These are phyloP conservation scores for Epinephelus malabaricus DNA, from an alignment of 2,797 vertebrate genomes.

Conservation along the genomic window DNA sequence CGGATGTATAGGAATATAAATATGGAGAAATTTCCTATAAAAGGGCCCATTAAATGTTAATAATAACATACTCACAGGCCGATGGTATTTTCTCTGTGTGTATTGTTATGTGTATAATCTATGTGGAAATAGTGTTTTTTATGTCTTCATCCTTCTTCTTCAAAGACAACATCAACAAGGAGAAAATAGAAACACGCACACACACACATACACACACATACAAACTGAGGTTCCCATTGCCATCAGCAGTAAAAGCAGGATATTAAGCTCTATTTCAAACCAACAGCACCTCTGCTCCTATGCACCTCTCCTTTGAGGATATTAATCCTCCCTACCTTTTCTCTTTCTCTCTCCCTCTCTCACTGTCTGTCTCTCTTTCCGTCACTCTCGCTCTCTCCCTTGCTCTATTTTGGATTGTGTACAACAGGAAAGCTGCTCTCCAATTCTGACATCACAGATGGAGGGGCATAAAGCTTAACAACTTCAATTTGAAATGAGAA, in stretches of 20 bases:
- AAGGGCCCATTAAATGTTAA: conserved; percentile 13
- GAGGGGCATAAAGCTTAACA: conserved; percentile 58
- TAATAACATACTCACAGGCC: conserved; percentile 9
- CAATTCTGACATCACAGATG: conserved; percentile 58
- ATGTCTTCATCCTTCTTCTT: conserved; percentile 45
- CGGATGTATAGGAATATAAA: background rate
- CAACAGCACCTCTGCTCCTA: conserved; percentile 73
- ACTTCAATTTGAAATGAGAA: conserved; percentile 61
- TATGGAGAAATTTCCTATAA: background rate
- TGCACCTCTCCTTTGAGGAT: conserved; percentile 69
- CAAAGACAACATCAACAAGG: conserved; percentile 56
- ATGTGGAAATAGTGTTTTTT: conserved; percentile 43
- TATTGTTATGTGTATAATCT: conserved; percentile 26
- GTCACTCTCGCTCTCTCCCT: conserved; percentile 32
- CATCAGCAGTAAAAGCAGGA: conserved; percentile 76
- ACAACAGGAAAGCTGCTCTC: conserved; percentile 52
- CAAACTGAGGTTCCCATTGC: conserved; percentile 39
- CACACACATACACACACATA: conserved; percentile 31
- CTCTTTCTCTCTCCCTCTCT: background rate
- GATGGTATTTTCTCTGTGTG: background rate
- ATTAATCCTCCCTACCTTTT: conserved; percentile 69
- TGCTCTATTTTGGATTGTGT: conserved; percentile 49
- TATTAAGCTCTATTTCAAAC: conserved; percentile 82
- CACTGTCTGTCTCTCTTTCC: conserved; percentile 12
- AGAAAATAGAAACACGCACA: conserved; percentile 11